These are phyloP conservation scores for Salvelinus alpinus DNA, from an alignment of 2,113 vertebrate genomes.

Conservation along the genomic window DNA sequence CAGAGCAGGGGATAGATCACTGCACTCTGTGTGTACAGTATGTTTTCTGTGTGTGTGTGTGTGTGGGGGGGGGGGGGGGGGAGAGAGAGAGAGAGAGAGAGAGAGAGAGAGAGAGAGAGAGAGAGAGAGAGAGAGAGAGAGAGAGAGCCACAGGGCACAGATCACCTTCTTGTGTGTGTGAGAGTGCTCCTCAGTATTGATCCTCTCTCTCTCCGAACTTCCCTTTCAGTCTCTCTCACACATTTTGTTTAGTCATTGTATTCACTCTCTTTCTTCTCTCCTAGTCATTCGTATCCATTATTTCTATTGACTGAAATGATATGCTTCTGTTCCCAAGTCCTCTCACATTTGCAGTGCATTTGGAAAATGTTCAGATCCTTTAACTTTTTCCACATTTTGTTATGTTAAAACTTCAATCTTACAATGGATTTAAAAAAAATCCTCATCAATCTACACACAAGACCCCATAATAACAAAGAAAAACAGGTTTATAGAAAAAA, in stretches of 20 bases:
- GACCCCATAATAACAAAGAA: too few species aligned
- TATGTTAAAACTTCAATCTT: too few species aligned
- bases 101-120: too few species aligned
- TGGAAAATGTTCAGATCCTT: too few species aligned
- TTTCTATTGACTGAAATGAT: not conserved
- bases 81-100: too few species aligned
- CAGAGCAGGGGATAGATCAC: conserved; percentile 17
- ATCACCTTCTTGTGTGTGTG: not conserved
- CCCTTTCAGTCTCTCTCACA: not conserved
- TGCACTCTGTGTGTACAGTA: conserved; percentile 4
- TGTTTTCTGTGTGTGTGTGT: conserved; percentile 14
- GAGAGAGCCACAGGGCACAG: too few species aligned
- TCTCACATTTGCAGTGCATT: too few species aligned
- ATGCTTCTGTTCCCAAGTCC: too few species aligned
- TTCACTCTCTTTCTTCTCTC: not conserved
- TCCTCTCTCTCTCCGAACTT: not conserved
- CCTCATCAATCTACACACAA: too few species aligned
- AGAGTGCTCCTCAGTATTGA: not conserved
- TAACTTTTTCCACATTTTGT: too few species aligned
- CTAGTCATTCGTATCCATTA: not conserved
- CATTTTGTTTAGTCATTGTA: not conserved
- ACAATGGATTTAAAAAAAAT: too few species aligned
- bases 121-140: not conserved
- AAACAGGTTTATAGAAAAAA: too few species aligned
- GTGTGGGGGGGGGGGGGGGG: not conserved